phyloP scores from a whole-genome alignment of 2,113 vertebrate species.

The Toxostoma redivivum region DNA sequence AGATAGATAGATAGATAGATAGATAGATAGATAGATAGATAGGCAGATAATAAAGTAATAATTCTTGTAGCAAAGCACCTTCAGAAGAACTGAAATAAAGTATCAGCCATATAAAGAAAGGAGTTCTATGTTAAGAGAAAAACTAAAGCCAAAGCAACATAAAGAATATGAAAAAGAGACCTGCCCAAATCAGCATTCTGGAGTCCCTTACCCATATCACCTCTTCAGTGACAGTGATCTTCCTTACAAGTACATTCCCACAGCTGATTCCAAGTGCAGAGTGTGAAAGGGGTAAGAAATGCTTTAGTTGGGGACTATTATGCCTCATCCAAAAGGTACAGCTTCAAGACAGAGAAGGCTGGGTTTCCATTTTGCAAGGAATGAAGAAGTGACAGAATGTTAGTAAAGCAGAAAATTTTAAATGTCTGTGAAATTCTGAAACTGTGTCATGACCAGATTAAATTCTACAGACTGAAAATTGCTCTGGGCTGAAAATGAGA shows the following conservation, averaged over 20 bases:
- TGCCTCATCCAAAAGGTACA: not conserved
- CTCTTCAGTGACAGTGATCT: not conserved
- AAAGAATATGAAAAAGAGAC: not conserved
- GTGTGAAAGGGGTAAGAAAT: not conserved
- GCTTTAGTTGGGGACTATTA: not conserved
- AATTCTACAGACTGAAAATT: not conserved
- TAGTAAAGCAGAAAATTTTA: not conserved
- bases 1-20: not conserved
- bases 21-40: too few relatives aligned
- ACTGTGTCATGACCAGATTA: not conserved
- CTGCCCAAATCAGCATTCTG: not conserved
- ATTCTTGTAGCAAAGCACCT: not conserved
- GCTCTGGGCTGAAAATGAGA: not conserved
- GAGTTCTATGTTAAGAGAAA: not conserved
- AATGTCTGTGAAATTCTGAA: not conserved
- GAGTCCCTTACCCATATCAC: not conserved
- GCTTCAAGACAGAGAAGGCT: not conserved
- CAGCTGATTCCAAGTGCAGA: not conserved
- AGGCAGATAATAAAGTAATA: not conserved
- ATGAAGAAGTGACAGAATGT: rapidly evolving
- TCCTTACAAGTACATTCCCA: not conserved
- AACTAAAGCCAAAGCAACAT: not conserved
- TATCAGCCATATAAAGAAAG: not conserved
- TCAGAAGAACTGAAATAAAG: not conserved
- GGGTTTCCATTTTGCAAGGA: not conserved